Conservation (phyloP, 1,140 invertebrate genomes). For the Coelopa frigida region DNA sequence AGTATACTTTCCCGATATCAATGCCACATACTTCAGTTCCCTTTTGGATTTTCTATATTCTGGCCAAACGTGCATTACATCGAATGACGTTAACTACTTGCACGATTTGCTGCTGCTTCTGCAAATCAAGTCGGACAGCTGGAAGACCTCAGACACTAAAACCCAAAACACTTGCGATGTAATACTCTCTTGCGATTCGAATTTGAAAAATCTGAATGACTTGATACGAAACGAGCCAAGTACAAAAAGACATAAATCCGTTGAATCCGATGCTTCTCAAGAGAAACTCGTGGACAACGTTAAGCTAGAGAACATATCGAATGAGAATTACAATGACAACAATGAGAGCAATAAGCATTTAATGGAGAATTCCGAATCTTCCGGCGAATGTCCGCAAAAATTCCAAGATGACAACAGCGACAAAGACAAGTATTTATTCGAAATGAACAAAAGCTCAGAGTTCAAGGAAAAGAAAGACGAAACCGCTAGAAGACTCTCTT, state of each 20-base stretch:
- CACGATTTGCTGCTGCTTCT: constrained; percentile 72
- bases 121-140: constrained; percentile 72
- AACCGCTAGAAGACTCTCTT: constrained; percentile 24
- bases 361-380: too few relatives aligned
- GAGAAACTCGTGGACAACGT: too few relatives aligned
- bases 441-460: constrained; percentile 8
- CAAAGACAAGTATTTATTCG: constrained; percentile 5
- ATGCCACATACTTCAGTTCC: constrained; percentile 65
- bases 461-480: constrained; percentile 33
- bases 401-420: neutral
- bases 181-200: too few relatives aligned
- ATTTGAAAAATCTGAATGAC: too few relatives aligned
- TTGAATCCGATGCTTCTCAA: too few relatives aligned
- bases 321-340: too few relatives aligned
- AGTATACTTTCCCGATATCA: constrained; percentile 73
- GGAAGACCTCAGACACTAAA: constrained; percentile 48
- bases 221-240: too few relatives aligned
- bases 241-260: too few relatives aligned
- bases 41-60: constrained; percentile 76
- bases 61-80: constrained; percentile 74
- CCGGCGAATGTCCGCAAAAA: too few relatives aligned
- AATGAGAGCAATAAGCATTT: neutral
- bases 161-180: constrained; percentile 17
- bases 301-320: too few relatives aligned
- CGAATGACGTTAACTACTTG: constrained; percentile 69